These are phyloP conservation scores for Heliconius hewitsoni DNA, from an alignment of 1,140 invertebrate species.

Conservation along the genomic window DNA sequence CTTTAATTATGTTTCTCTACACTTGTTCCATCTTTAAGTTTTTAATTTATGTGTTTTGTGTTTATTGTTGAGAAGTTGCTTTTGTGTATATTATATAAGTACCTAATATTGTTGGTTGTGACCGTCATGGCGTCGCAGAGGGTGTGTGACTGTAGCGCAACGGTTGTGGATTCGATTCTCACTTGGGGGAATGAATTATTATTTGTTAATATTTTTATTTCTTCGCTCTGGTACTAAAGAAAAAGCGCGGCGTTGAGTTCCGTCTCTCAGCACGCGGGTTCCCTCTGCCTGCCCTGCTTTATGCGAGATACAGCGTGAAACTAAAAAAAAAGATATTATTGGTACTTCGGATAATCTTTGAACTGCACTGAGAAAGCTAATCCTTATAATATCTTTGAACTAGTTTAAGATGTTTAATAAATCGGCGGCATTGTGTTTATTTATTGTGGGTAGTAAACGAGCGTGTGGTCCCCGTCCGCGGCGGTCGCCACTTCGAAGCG, in stretches of 20 bases:
- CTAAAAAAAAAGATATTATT: background rate
- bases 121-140: too few relatives aligned
- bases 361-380: slow-evolving; percentile 5
- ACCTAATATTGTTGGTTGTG: too few relatives aligned
- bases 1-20: slow-evolving; percentile 39
- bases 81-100: background rate
- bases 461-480: slow-evolving; percentile 66
- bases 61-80: background rate
- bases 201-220: too few relatives aligned
- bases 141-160: background rate
- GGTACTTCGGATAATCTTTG: slow-evolving; percentile 5
- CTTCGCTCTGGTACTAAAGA: too few relatives aligned
- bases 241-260: too few relatives aligned
- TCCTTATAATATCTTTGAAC: slow-evolving; percentile 24
- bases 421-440: slow-evolving; percentile 57
- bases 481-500: slow-evolving; percentile 71
- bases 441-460: slow-evolving; percentile 63
- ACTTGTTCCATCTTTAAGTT: slow-evolving; percentile 24
- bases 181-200: too few relatives aligned
- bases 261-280: too few relatives aligned
- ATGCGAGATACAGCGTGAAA: too few relatives aligned
- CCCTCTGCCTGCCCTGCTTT: too few relatives aligned
- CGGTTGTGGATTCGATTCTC: too few relatives aligned
- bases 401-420: slow-evolving; percentile 39
- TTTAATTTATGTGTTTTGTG: slow-evolving; percentile 21